Evolutionary conservation across 2,797 vertebrate species (phyloP).

Genomic region (Lateolabrax maculatus): DNA sequence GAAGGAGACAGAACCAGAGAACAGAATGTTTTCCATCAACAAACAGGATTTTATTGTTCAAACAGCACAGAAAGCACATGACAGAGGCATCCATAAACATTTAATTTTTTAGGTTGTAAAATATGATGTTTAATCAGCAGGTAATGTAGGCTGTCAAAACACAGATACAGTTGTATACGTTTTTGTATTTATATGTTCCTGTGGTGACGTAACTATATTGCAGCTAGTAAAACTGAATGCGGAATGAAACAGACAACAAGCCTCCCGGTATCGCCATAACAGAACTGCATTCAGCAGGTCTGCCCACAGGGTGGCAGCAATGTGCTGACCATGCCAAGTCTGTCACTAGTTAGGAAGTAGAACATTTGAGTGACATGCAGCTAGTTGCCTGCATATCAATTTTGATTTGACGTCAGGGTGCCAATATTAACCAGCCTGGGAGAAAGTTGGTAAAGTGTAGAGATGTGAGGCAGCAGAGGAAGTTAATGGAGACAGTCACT

Average conservation of each 20-base stretch:
- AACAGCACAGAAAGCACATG: not conserved
- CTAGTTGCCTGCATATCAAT: not conserved
- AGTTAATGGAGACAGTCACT: not conserved
- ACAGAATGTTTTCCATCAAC: not conserved
- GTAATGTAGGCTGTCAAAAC: not conserved
- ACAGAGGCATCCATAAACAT: not conserved
- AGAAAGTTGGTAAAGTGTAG: not conserved
- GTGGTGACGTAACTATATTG: not conserved
- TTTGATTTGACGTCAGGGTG: not conserved
- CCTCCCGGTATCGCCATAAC: no score
- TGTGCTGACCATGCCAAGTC: not conserved
- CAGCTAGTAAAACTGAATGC: not conserved
- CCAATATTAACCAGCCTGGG: not conserved
- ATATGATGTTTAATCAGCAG: not conserved
- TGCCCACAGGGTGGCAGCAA: slow-evolving; percentile 65
- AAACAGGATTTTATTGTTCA: not conserved
- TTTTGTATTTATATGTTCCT: not conserved
- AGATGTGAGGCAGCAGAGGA: not conserved
- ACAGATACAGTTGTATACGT: not conserved
- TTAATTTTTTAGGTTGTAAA: not conserved
- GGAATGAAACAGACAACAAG: not conserved
- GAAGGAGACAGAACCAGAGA: not conserved
- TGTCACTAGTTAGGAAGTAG: not conserved
- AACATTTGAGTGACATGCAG: not conserved
- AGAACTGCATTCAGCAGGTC: no score